Percentiles rank a stretch among this genome's conserved stretches.
Evolutionary conservation across 2,797 vertebrate genomes (phyloP).

Genomic region (Botia almorhae): DNA sequence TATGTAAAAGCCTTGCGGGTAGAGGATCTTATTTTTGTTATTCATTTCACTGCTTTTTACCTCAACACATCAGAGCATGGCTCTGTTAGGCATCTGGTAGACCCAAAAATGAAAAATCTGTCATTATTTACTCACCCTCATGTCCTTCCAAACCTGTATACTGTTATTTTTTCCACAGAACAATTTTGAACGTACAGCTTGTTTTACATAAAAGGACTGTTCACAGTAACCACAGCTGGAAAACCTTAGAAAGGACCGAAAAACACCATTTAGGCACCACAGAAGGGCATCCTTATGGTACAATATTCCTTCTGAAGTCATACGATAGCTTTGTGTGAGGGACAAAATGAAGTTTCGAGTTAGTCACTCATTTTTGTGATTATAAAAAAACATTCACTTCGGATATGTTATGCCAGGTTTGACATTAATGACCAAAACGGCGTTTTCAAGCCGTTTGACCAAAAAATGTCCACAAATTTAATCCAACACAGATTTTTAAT

Average conservation of each 20-base stretch:
- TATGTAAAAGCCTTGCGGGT: constrained; percentile 1
- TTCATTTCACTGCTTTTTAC: not conserved
- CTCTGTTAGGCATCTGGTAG: not conserved
- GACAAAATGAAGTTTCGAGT: not conserved
- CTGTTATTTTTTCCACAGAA: not conserved
- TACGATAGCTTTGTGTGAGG: no score
- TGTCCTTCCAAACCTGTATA: not conserved
- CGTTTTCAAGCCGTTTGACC: not conserved
- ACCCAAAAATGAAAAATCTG: not conserved
- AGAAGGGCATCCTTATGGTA: no score
- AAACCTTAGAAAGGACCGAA: not conserved
- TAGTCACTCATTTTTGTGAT: not conserved
- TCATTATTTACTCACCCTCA: not conserved
- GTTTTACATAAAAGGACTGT: not conserved
- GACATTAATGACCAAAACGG: not conserved
- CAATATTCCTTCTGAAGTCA: no score
- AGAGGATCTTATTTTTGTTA: not conserved
- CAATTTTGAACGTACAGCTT: no score
- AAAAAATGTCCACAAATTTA: not conserved
- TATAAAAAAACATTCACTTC: no score
- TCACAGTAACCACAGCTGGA: not conserved
- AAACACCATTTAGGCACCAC: not conserved
- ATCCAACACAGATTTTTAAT: no score
- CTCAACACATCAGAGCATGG: not conserved
- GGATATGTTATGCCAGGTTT: not conserved